phyloP scores from a whole-genome alignment of 2,797 vertebrate genomes.

The Gymnothorax reevesii region DNA sequence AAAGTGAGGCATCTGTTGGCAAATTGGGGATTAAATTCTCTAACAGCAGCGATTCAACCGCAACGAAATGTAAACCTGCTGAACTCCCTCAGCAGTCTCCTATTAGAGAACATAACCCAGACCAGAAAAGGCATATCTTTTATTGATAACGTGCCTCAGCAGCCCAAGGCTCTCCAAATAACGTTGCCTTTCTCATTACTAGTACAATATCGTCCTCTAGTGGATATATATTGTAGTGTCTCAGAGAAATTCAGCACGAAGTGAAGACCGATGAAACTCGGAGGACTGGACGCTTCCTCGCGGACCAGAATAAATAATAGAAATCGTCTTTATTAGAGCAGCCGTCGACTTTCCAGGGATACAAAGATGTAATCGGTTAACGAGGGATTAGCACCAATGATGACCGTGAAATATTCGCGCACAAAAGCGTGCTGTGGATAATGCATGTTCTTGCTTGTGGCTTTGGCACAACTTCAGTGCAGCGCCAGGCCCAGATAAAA shows the following conservation, averaged over 20 bases:
- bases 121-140: not conserved
- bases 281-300: not conserved
- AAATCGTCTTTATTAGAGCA: not conserved
- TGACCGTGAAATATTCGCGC: not conserved
- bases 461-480: too few species aligned
- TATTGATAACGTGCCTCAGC: not conserved
- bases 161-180: not conserved
- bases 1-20: too few species aligned
- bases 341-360: not conserved
- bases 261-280: too few species aligned
- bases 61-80: too few species aligned
- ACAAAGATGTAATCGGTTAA: not conserved
- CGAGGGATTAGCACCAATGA: not conserved
- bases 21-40: too few species aligned
- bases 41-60: too few species aligned
- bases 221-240: not conserved
- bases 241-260: not conserved
- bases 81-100: not conserved
- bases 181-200: not conserved
- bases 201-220: constrained; percentile 23
- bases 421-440: not conserved
- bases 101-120: not conserved
- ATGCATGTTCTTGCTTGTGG: not conserved
- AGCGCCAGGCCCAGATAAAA: too few species aligned
- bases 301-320: not conserved